Evolutionary conservation across 2,113 vertebrate genomes (phyloP).

Genomic region (Leucopsar rothschildi): DNA sequence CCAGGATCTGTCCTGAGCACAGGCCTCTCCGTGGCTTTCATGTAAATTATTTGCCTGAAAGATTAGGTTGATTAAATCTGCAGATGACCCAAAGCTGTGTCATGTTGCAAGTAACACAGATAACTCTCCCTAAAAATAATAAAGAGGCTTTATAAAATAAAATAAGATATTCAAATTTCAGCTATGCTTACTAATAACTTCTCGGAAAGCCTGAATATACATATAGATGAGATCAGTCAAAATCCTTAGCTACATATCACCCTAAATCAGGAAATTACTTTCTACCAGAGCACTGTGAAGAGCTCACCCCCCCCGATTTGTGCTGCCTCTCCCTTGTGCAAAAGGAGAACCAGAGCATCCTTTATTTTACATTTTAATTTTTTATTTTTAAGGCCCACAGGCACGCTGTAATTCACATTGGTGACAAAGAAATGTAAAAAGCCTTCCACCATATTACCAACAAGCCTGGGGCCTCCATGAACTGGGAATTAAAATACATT

Average conservation of each 20-base stretch:
- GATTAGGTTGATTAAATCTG: neutral
- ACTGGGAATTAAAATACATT: neutral
- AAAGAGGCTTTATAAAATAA: neutral
- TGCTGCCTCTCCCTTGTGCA: neutral
- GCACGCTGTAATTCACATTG: neutral
- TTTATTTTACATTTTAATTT: conserved; percentile 11
- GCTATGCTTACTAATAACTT: neutral
- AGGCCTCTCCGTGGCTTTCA: neutral
- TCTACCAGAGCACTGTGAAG: neutral
- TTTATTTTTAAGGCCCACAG: conserved; percentile 18
- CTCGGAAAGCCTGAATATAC: neutral
- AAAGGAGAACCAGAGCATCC: neutral
- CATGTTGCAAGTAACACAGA: neutral
- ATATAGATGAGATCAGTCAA: conserved; percentile 42
- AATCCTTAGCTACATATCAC: conserved; percentile 22
- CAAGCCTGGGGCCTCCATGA: neutral
- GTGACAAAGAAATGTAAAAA: conserved; percentile 6
- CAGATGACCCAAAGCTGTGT: neutral
- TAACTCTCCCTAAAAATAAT: neutral
- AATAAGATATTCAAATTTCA: conserved; percentile 4
- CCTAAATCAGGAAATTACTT: conserved; percentile 43
- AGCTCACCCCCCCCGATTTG: neutral
- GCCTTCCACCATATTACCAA: neutral
- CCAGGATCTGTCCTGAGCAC: neutral
- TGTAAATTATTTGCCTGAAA: neutral